Evolutionary conservation across 2,888 invertebrate species (phyloP).

Genomic region (Pammene fasciana): DNA sequence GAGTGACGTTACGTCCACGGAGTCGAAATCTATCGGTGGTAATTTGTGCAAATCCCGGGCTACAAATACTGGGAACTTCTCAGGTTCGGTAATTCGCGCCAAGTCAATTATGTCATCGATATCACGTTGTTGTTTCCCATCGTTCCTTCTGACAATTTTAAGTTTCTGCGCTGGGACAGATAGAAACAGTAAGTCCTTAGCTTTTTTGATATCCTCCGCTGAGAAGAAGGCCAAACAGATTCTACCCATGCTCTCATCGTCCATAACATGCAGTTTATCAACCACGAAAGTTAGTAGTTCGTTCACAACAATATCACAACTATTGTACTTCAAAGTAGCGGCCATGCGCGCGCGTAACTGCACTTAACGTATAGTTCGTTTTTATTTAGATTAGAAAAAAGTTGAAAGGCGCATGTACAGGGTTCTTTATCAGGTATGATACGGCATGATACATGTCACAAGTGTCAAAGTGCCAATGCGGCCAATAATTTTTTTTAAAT

Average conservation of each 20-base stretch:
- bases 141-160: neutral
- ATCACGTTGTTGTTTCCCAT: neutral
- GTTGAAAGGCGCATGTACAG: no score
- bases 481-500: no score
- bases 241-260: slow-evolving; percentile 21
- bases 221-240: slow-evolving; percentile 8
- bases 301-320: neutral
- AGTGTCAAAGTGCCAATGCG: no score
- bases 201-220: neutral
- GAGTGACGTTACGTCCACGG: slow-evolving; percentile 10
- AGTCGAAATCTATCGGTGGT: slow-evolving; percentile 14
- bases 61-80: slow-evolving; percentile 12
- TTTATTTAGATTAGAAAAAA: no score
- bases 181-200: slow-evolving; percentile 16
- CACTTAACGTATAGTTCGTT: no score
- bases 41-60: slow-evolving; percentile 15
- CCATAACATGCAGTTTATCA: slow-evolving; percentile 17
- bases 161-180: neutral
- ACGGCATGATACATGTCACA: no score
- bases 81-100: slow-evolving; percentile 15
- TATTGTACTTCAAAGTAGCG: neutral
- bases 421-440: no score
- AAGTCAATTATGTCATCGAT: slow-evolving; percentile 13
- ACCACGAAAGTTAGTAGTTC: neutral
- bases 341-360: slow-evolving; percentile 1